Base-by-base conservation (phyloP, 2,113 vertebrate species). In the Heterocephalus glaber region DNA sequence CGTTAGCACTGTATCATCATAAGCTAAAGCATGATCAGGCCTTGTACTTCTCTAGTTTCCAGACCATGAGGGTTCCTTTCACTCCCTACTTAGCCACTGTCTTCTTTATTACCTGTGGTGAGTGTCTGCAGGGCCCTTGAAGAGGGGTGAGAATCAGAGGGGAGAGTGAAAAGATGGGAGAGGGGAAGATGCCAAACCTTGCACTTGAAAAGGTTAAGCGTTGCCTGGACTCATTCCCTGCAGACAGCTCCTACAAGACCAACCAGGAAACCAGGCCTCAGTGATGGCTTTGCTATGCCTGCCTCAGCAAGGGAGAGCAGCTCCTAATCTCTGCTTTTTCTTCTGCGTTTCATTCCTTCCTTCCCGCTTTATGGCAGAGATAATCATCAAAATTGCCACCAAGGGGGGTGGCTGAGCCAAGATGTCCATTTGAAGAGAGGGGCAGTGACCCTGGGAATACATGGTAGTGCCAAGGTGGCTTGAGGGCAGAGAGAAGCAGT, bases 81-180 rank as follows among this genome's bases (percentile, higher is more conserved):
- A 90, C 54, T 13, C n/a, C 65, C 19, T 97, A 89, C 70, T 0
- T 95, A 24, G 60, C 85, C 0, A 4, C 85, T 26, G 16, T 54
- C 56, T 26, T 95, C 26, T 52, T 94, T 52, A 1, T 94, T 8
- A 5, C 14, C 65, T 96, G 92, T 85, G 96, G 86, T 97, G 81
- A 97, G 97, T 96, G 38, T 87, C 70, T 79, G 66, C 10, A 33
- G 72, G 47, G 58, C 16, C 49, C 68, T 28, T 65, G 44, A 92
- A 66, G 52, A 63, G 52, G 13, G 7, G 33, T 38, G 11, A 82
- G 33, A 90, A 61, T 35, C 30, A 38, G 76, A 79, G 9, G 4
- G 52, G 3, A 90, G 19, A 52, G 22, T 7, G 44, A 74, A 84
- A 92, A 33, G 47, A 65, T 17, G 4, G 52, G n/a, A 14, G 12